Base-by-base conservation (phyloP, 2,888 invertebrate species). In the Eugnorisma glareosa region DNA sequence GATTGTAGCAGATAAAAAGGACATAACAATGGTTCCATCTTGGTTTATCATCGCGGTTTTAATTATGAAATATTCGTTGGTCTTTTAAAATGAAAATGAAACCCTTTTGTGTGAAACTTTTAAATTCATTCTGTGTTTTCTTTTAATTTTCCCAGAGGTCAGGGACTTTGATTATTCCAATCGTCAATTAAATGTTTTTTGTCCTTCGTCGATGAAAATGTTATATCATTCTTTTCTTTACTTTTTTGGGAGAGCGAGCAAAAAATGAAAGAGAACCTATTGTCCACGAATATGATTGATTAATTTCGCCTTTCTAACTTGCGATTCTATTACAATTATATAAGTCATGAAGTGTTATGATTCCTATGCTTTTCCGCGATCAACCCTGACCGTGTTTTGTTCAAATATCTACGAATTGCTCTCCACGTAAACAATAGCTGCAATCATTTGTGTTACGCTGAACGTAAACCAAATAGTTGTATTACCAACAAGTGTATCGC, bases 41-140 rank as follows among this genome's bases (percentile, higher is more conserved):
- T 70, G 57, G 63, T 82, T 54, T 24, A 72, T 64, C 51, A 71
- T 80, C 59, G 10, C n/a, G 28, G 28, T 64, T 85, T 85, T 81
- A 81, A 84, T 84, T 61, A 83, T 51, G 61, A 79, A 80, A 63
- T 79, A 45, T 71, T 64, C 81, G 61, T 82, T 81, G 85, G 64
- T 85, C 82, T 85, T 85, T 73, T 77, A 28, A 70, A 81, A 81
- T 72, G 31, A 85, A 77, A 81, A 85, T 72, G 24, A 74, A 85
- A 85, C 74, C 86, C 86, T 74, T 82, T 86, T 74, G 61, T 69
- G 71, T 40, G 13, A 74, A 77, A 82, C 73, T 85, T 77, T 82
- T 70, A 77, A 82, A 66, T 81, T 72, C 35, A 31, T 82, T 74
- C 73, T 77, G 61, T 72, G 68, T 86, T 83, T 83, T 69, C 67